Evolutionary conservation across 2,888 invertebrate genomes (phyloP), one percentile per base, ranked within the genome.

Genomic region (Perizoma flavofasciatum): DNA sequence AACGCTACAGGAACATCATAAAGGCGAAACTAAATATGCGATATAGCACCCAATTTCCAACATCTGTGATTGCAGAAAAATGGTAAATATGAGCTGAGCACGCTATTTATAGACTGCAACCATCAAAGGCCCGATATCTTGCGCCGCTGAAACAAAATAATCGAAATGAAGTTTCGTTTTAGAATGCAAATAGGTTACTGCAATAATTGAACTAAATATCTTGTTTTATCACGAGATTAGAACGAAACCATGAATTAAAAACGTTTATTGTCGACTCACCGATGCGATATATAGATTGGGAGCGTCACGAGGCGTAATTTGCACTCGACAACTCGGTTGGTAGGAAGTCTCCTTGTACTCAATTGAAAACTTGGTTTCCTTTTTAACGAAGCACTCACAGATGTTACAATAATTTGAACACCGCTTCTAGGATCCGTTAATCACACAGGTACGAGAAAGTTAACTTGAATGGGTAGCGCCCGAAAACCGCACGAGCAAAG

Each of bases 111-210:
- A 64, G 71, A 72, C 72, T 72, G 64, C 63, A 57, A 75, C 58
- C 65, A 68, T 69, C 78, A 74, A 55, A 75, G 70, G 67, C 60
- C 51, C 67, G 68, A 70, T 75, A 75, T 68, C 69, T 71, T 68
- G 68, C 59, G 67, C 62, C 65, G 72, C 89, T 89, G 86, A 83
- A 89, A 90, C 88, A 90, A 89, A 89, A 91, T 83, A 92, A 90
- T 79, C 82, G 52, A 91, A 89, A 89, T 86, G 80, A 90, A 91
- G 91, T 92, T 92, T 81, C 78, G 78, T 73, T 75, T 79, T 75
- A 70, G 71, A 70, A 65, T 61, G 62, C 71, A 85, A 79, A 75
- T 85, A 88, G 88, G 89, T 89, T 89, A 89, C 77, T 83, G 68
- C 73, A 82, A 78, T 76, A 81, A 79, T 80, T 75, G 61, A 70